A percentile compares a stretch with the other conserved stretches of the same genome.
Evolutionary conservation across 2,888 invertebrate species (phyloP).

Genomic region (Anodontia alba): DNA sequence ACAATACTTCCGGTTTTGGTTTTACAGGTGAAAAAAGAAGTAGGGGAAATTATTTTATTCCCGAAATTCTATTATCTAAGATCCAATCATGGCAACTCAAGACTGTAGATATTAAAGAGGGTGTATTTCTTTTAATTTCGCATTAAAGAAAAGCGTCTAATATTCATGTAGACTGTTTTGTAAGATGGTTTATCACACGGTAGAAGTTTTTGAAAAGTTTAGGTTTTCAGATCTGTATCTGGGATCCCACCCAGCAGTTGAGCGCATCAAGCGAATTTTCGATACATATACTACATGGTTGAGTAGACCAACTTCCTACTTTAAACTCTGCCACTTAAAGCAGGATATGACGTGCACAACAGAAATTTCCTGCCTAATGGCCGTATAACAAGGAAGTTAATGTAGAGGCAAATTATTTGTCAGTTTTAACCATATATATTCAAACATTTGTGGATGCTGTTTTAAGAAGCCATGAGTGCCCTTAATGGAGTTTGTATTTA

Average conservation of each 20-base stretch:
- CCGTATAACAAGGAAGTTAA: conserved; percentile 1
- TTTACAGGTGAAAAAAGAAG: not conserved
- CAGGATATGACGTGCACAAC: not conserved
- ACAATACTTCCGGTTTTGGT: not conserved
- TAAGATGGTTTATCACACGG: too few relatives aligned
- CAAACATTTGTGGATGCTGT: not conserved
- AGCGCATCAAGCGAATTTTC: too few relatives aligned
- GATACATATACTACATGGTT: not conserved
- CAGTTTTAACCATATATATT: too few relatives aligned
- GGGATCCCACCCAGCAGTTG: too few relatives aligned
- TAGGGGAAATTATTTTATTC: not conserved
- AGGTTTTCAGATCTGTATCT: too few relatives aligned
- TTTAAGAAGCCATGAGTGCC: not conserved
- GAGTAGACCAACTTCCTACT: not conserved
- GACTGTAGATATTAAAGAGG: too few relatives aligned
- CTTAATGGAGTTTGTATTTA: not conserved
- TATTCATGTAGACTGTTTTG: too few relatives aligned
- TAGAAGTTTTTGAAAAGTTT: too few relatives aligned
- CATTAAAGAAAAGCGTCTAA: too few relatives aligned
- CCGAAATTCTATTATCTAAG: too few relatives aligned
- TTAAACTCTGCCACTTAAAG: not conserved
- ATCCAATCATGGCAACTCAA: too few relatives aligned
- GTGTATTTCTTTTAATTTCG: too few relatives aligned
- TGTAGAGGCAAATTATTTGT: not conserved
- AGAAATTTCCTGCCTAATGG: not conserved